Evolutionary conservation across 2,113 vertebrate species (phyloP).

Genomic region (Neopipo cinnamomea): DNA sequence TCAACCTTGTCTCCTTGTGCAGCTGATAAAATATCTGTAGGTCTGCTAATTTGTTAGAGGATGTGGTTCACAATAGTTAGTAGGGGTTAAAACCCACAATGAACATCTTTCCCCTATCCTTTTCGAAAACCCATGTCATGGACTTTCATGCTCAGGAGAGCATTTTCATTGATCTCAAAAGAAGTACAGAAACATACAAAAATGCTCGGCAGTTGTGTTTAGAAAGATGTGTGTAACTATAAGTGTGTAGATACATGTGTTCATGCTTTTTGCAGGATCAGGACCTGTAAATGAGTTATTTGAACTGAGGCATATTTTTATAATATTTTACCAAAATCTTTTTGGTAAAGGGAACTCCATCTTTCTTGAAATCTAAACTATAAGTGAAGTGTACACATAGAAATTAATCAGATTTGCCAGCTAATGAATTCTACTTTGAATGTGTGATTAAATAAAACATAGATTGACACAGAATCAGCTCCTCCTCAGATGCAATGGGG

Average conservation of each 20-base stretch:
- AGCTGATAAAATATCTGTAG: not conserved
- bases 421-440: not conserved
- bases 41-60: not conserved
- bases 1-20: not conserved
- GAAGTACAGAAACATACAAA: not conserved
- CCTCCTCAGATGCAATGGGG: not conserved
- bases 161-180: not conserved
- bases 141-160: not conserved
- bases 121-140: not conserved
- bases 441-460: not conserved
- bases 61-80: not conserved
- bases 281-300: not conserved
- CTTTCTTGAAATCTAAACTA: not conserved
- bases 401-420: not conserved
- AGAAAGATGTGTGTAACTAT: not conserved
- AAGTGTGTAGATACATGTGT: not conserved
- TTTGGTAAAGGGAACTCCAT: not conserved
- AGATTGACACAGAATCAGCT: not conserved
- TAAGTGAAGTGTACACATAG: not conserved
- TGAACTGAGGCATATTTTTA: constrained; percentile 16
- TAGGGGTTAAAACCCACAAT: not conserved
- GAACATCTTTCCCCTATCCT: not conserved
- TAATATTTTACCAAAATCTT: constrained; percentile 1
- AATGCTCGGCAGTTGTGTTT: not conserved
- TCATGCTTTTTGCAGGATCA: not conserved